A percentile compares a stretch with the other conserved stretches of the same genome.
These are phyloP conservation scores for Pithys albifrons DNA, from an alignment of 2,113 vertebrate genomes.

Conservation along the genomic window DNA sequence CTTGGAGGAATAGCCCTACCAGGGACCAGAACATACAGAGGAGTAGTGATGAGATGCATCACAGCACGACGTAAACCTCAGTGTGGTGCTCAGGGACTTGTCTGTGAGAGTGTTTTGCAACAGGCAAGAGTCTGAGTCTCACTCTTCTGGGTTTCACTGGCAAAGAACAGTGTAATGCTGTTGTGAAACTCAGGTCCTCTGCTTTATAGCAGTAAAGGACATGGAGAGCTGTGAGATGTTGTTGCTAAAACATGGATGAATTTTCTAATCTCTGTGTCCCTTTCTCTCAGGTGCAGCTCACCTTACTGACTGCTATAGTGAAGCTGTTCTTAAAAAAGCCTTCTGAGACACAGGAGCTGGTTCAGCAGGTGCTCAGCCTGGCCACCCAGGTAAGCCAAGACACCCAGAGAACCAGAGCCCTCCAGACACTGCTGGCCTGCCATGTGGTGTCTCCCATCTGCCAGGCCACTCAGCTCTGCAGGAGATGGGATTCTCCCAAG, in stretches of 20 bases:
- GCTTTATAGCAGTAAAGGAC: neutral
- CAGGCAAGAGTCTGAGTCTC: neutral
- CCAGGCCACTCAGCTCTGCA: neutral
- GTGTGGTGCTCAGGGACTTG: neutral
- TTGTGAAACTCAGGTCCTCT: neutral
- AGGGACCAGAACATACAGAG: neutral
- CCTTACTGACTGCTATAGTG: constrained; percentile 93
- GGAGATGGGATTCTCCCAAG: constrained; percentile 67
- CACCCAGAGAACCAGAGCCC: neutral
- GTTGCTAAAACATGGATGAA: neutral
- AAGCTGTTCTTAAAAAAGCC: constrained; percentile 97
- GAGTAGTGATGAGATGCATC: neutral
- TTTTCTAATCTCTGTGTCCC: neutral
- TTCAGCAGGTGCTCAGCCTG: constrained; percentile 95
- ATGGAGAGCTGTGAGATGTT: neutral
- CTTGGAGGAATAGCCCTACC: neutral
- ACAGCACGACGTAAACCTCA: neutral
- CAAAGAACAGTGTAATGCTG: neutral
- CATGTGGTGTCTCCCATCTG: neutral
- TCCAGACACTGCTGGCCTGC: neutral
- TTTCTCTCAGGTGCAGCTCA: constrained; percentile 88
- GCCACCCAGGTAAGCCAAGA: constrained; percentile 89
- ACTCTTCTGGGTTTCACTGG: neutral
- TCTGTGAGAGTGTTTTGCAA: neutral
- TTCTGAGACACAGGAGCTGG: constrained; percentile 95